Evolutionary conservation across 2,797 vertebrate species (phyloP), one percentile per base, ranked within the genome.

Genomic region (Catamblyrhynchus diadema): DNA sequence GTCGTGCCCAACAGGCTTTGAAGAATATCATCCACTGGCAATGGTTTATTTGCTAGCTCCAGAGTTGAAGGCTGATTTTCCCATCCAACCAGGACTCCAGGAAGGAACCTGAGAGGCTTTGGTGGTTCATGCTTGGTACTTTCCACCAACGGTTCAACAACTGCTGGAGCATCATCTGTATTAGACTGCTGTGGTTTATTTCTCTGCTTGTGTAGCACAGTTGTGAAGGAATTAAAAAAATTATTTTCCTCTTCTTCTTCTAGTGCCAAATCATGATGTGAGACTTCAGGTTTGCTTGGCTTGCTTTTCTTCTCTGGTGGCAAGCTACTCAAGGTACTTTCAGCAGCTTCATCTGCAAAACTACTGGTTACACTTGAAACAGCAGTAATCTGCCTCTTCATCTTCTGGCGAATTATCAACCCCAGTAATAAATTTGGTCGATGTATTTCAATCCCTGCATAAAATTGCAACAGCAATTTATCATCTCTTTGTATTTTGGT

Each of bases 371-470:
- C 82, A 44, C 62, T 97, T 75, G 94, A 39, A 85, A 86, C 95
- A 84, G 97, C 93, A 78, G 95, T 87, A n/a, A 97, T 98, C 86
- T 98, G 99, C 44, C 99, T 98, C 97, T 99, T 99, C 35, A 98
- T 97, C 96, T 99, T 98, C 91, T 99, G 99, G 48, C 99, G 99
- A 96, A 99, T 99, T 91, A 99, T 98, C 84, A 99, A 98, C 85
- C 99, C 99, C 71, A 99, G 97, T 59, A 99, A 98, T n/a, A 99
- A 98, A 97, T 99, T 99, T 89, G 98, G 97, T 95, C 99, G 99
- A 96, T 99, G 99, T 67, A 98, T 98, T 97, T 99, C 99, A 94
- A 99, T 98, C 47, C 99, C 99, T 99, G 97, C 80, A 73, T 90
- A 97, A 96, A 96, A 98, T 74, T 42, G 93, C 59, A 97, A 94